Percentiles rank a stretch among this genome's conserved stretches.
Conservation (phyloP, 30 jellyfish, hydroid and myxozoan genomes). For the Clytia hemisphaerica region DNA sequence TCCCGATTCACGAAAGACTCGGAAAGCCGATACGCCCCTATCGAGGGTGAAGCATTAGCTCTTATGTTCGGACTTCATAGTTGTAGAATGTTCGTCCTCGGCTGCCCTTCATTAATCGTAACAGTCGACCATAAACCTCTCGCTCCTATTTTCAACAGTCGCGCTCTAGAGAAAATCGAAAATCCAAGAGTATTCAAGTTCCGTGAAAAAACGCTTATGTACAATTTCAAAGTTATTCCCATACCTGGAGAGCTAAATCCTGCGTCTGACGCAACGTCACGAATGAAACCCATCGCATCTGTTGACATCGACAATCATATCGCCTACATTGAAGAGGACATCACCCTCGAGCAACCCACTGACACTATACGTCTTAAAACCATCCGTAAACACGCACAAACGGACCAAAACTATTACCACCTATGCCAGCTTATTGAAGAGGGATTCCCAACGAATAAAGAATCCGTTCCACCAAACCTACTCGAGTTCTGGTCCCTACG, state of each 20-base stretch:
- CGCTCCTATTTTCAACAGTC: slow-evolving; percentile 1
- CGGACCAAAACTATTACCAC: neutral
- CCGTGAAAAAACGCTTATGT: slow-evolving; percentile 2
- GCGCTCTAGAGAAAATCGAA: slow-evolving; percentile 5
- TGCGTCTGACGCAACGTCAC: too few species aligned
- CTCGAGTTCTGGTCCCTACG: slow-evolving; percentile 20
- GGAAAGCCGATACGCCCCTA: slow-evolving; percentile 12
- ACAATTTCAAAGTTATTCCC: neutral
- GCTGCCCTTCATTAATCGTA: neutral
- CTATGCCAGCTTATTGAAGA: slow-evolving; percentile 2
- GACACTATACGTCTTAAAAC: neutral
- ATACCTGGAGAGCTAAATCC: slow-evolving; percentile 4
- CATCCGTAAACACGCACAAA: slow-evolving; percentile 2
- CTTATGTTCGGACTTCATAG: slow-evolving; percentile 3
- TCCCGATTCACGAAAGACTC: slow-evolving; percentile 18
- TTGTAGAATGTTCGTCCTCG: slow-evolving; percentile 24
- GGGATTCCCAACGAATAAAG: slow-evolving; percentile 19
- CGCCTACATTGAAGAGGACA: slow-evolving; percentile 9
- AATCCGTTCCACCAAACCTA: neutral
- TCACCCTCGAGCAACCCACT: neutral
- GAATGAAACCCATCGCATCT: neutral
- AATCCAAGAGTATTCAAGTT: slow-evolving; percentile 9
- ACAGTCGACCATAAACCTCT: slow-evolving; percentile 12
- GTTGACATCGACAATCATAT: neutral
- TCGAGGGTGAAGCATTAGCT: slow-evolving; percentile 22